Evolutionary conservation across 2,113 vertebrate species (phyloP).

Genomic region (Muntiacus reevesi): DNA sequence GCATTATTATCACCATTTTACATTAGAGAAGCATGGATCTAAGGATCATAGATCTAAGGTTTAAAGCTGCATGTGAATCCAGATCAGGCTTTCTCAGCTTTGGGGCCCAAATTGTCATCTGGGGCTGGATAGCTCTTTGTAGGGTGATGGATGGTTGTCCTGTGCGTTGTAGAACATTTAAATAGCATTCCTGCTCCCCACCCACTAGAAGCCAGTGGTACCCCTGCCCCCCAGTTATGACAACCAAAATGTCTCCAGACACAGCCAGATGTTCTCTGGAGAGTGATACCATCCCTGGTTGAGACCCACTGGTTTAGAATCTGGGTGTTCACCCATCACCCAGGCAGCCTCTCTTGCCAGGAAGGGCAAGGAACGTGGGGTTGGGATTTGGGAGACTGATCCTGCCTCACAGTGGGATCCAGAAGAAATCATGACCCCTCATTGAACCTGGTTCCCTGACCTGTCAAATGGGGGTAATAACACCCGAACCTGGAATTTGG

Average conservation of each 20-base stretch:
- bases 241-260: background rate
- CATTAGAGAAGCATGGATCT: background rate
- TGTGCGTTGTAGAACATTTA: rapidly evolving
- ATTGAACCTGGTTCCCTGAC: background rate
- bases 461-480: background rate
- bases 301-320: background rate
- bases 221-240: background rate
- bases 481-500: background rate
- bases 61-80: background rate
- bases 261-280: background rate
- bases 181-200: background rate
- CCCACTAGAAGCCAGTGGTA: rapidly evolving
- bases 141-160: background rate
- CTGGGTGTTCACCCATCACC: background rate
- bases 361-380: background rate
- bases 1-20: background rate
- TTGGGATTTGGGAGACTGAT: background rate
- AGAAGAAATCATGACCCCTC: no score
- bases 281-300: rapidly evolving
- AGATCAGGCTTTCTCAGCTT: background rate
- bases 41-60: background rate
- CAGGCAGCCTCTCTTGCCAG: background rate
- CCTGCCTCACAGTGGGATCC: background rate
- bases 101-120: rapidly evolving
- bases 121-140: rapidly evolving